Evolutionary conservation across 2,888 invertebrate genomes (phyloP).

Genomic region (Tenthredo distinguenda): DNA sequence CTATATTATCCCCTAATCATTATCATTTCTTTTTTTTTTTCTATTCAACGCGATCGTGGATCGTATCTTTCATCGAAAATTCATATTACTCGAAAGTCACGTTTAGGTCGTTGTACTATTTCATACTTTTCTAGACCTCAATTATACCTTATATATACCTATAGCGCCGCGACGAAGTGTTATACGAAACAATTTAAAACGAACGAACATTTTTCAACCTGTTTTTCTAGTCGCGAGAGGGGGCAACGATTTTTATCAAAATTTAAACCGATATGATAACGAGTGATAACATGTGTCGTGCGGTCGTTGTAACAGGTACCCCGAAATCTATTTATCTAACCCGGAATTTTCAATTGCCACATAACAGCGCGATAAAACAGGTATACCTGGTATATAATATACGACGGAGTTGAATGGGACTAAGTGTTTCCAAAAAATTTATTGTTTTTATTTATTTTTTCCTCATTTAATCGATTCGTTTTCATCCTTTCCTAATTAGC

Average conservation of each 20-base stretch:
- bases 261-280: background rate
- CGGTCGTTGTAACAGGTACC: background rate
- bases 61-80: too few relatives aligned
- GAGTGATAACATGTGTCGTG: background rate
- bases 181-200: background rate
- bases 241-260: conserved; percentile 1
- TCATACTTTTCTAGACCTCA: too few relatives aligned
- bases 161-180: too few relatives aligned
- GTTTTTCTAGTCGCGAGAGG: background rate
- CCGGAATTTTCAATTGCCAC: background rate
- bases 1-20: background rate
- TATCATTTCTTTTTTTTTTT: too few relatives aligned
- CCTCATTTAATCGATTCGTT: background rate
- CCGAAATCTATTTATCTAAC: background rate
- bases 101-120: too few relatives aligned
- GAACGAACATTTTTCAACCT: background rate
- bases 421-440: background rate
- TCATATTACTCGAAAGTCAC: too few relatives aligned
- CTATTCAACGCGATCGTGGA: too few relatives aligned
- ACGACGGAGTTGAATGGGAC: background rate
- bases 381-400: background rate
- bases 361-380: background rate
- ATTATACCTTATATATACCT: too few relatives aligned
- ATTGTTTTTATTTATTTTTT: background rate
- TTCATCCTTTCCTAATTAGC: background rate